Percentiles rank a stretch among this genome's conserved stretches.
Conservation (phyloP, 2,888 invertebrate species). For the Philereme vetulata region DNA sequence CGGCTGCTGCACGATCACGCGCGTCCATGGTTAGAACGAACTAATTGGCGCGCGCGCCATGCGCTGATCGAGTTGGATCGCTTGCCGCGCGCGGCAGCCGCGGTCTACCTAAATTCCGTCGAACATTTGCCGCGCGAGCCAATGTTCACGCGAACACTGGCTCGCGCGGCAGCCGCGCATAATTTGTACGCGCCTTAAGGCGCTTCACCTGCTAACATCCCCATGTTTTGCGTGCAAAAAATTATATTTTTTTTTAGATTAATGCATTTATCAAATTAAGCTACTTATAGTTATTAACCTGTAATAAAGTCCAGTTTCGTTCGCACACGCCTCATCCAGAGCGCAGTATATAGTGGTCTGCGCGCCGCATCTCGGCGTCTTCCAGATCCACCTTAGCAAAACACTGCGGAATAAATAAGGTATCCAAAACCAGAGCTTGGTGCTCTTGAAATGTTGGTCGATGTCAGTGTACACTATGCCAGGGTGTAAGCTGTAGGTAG, state of each 20-base stretch:
- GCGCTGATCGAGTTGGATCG: no score
- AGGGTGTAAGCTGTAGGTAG: constrained; percentile 81
- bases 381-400: constrained; percentile 59
- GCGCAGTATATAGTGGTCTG: constrained; percentile 87
- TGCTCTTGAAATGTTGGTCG: constrained; percentile 71
- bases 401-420: constrained; percentile 37
- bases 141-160: no score
- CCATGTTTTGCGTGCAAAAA: no score
- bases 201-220: not conserved
- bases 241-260: not conserved
- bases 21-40: no score
- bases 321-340: constrained; percentile 78
- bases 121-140: no score
- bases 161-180: no score
- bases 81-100: no score
- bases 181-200: no score
- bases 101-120: no score
- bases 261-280: not conserved
- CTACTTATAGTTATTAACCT: constrained; percentile 41
- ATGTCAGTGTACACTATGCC: constrained; percentile 84
- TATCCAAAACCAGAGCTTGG: constrained; percentile 35
- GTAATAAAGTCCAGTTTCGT: constrained; percentile 75
- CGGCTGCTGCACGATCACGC: no score
- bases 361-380: constrained; percentile 84
- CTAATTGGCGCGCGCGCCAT: no score